Conservation (phyloP, 2,888 invertebrate species). For the Dicycla oo region DNA sequence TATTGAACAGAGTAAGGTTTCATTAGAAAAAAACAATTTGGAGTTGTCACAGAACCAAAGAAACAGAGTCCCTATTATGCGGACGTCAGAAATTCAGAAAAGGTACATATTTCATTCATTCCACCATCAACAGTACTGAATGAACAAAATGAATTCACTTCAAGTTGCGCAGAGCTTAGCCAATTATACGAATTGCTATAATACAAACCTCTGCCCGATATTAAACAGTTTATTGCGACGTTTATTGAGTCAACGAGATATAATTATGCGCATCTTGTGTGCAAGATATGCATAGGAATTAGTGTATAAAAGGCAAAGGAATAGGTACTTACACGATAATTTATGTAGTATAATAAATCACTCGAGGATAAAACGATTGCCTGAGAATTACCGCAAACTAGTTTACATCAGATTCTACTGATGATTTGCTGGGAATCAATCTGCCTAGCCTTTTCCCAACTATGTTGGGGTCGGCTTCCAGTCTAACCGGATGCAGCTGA, state of each 20-base stretch:
- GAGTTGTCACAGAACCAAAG: not conserved
- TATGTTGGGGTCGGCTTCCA: no score
- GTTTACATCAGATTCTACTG: conserved; percentile 1
- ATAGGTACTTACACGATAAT: not conserved
- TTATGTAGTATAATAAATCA: conserved; percentile 28
- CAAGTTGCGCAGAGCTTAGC: conserved; percentile 14
- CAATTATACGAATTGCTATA: conserved; percentile 41
- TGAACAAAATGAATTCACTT: conserved; percentile 23
- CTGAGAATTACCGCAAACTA: conserved; percentile 10
- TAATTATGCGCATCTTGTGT: conserved; percentile 45
- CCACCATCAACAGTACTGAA: conserved; percentile 10
- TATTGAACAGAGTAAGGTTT: not conserved
- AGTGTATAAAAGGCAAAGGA: conserved; percentile 30
- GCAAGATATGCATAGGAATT: conserved; percentile 22
- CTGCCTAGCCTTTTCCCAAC: no score
- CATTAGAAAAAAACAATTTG: not conserved
- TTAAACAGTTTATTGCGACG: conserved; percentile 44
- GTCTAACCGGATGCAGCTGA: no score
- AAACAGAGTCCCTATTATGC: not conserved
- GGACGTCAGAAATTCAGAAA: not conserved
- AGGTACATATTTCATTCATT: conserved; percentile 4
- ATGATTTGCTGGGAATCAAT: conserved; percentile 1
- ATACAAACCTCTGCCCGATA: conserved; percentile 36
- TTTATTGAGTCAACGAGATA: conserved; percentile 42
- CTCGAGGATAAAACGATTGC: not conserved